phyloP scores from a whole-genome alignment of 2,888 invertebrate species.

The Lapara coniferarum region DNA sequence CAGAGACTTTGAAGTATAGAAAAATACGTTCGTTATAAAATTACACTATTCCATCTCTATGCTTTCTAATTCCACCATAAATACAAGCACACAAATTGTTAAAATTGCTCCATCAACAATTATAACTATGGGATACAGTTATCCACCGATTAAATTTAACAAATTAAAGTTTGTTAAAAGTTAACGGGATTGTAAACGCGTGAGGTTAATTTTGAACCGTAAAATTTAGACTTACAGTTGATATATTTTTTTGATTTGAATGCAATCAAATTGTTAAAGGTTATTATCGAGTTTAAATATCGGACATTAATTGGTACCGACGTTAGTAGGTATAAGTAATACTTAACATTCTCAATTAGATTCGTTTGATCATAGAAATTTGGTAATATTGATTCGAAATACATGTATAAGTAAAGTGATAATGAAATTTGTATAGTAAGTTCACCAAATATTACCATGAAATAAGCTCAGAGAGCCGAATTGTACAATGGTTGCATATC shows the following conservation, averaged over 20 bases:
- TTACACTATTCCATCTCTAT: neutral
- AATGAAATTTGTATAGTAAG: no score
- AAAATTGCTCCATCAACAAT: conserved; percentile 21
- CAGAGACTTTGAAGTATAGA: neutral
- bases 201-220: neutral
- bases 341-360: no score
- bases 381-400: no score
- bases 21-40: neutral
- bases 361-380: no score
- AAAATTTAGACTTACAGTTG: neutral
- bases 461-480: no score
- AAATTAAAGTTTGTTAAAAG: conserved; percentile 5
- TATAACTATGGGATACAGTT: conserved; percentile 9
- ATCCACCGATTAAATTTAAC: conserved; percentile 5
- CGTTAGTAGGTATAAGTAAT: no score
- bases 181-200: conserved; percentile 16
- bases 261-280: neutral
- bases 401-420: no score
- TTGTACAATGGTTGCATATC: no score
- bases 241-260: neutral
- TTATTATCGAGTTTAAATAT: no score
- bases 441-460: no score
- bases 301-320: no score
- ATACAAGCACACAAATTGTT: conserved; percentile 23
- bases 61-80: conserved; percentile 15